Conservation (phyloP, 2,888 invertebrate species). For the Neoascia interrupta region DNA sequence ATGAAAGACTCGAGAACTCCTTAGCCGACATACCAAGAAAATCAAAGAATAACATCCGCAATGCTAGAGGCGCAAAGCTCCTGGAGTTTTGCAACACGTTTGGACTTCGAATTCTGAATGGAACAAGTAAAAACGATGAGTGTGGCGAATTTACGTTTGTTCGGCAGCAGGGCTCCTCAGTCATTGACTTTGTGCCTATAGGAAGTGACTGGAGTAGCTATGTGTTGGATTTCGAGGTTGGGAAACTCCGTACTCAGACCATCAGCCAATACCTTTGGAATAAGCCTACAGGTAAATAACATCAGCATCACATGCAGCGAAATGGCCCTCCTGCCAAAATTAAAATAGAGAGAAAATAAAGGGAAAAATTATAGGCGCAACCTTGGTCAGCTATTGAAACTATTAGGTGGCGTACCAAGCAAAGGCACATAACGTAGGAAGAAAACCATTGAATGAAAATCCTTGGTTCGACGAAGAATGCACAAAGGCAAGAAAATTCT, state of each 20-base stretch:
- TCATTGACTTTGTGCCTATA: slow-evolving; percentile 2
- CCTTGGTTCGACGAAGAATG: too few species aligned
- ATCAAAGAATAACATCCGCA: slow-evolving; percentile 3
- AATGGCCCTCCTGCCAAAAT: neutral
- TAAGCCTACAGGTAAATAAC: neutral
- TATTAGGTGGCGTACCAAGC: too few species aligned
- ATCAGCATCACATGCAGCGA: neutral
- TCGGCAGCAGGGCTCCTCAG: slow-evolving; percentile 7
- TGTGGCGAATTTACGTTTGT: slow-evolving; percentile 10
- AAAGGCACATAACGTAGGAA: too few species aligned
- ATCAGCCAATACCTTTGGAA: neutral
- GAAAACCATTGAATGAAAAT: too few species aligned
- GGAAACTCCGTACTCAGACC: slow-evolving; percentile 1
- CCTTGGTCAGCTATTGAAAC: too few species aligned
- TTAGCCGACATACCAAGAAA: neutral
- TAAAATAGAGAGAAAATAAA: neutral
- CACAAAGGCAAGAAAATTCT: too few species aligned
- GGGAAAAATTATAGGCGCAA: too few species aligned
- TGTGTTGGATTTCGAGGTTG: slow-evolving; percentile 1
- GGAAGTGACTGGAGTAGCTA: neutral
- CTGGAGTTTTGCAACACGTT: slow-evolving; percentile 1
- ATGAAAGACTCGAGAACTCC: neutral
- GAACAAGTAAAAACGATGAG: neutral
- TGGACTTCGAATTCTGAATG: too few species aligned
- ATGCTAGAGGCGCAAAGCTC: slow-evolving; percentile 1